Percentiles rank a stretch among this genome's conserved stretches.
These are phyloP conservation scores for Lasaia peninsularis DNA, from an alignment of 1,140 invertebrate species.

Conservation along the genomic window DNA sequence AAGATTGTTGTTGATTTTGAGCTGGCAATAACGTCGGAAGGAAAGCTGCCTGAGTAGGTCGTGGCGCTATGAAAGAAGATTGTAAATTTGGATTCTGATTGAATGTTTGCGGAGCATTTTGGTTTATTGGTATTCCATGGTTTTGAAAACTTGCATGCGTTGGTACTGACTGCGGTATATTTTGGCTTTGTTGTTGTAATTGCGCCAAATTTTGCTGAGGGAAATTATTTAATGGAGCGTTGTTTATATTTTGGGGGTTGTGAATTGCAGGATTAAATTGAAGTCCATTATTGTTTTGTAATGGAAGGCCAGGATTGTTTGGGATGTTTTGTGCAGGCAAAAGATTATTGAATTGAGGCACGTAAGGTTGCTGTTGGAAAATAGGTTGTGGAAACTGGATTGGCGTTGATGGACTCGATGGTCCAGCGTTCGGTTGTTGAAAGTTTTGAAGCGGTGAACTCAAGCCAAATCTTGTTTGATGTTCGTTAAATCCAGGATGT, in stretches of 20 bases:
- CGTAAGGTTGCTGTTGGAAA: slow-evolving; percentile 51
- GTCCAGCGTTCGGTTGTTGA: slow-evolving; percentile 37
- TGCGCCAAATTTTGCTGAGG: slow-evolving; percentile 48
- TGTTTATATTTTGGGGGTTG: slow-evolving; percentile 36
- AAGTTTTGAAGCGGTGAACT: slow-evolving; percentile 58
- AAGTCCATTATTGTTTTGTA: slow-evolving; percentile 50
- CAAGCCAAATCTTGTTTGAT: slow-evolving; percentile 65
- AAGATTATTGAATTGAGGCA: slow-evolving; percentile 56
- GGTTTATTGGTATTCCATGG: slow-evolving; percentile 5
- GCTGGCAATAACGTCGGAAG: slow-evolving; percentile 59
- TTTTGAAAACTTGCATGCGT: slow-evolving; percentile 55
- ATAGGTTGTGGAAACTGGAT: slow-evolving; percentile 56
- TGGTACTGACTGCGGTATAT: slow-evolving; percentile 50
- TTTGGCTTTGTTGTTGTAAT: slow-evolving; percentile 46
- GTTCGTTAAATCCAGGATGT: slow-evolving; percentile 59
- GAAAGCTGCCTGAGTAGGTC: slow-evolving; percentile 65
- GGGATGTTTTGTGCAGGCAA: slow-evolving; percentile 47
- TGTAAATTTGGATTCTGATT: slow-evolving; percentile 45
- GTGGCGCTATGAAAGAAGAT: slow-evolving; percentile 43
- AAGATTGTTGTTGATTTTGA: slow-evolving; percentile 48
- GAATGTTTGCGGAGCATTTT: slow-evolving; percentile 32
- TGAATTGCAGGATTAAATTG: slow-evolving; percentile 33
- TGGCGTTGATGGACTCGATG: slow-evolving; percentile 41
- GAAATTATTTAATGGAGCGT: slow-evolving; percentile 43
- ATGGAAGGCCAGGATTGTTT: slow-evolving; percentile 32